Evolutionary conservation across 2,113 vertebrate genomes (phyloP).

Genomic region (Suricata suricatta): DNA sequence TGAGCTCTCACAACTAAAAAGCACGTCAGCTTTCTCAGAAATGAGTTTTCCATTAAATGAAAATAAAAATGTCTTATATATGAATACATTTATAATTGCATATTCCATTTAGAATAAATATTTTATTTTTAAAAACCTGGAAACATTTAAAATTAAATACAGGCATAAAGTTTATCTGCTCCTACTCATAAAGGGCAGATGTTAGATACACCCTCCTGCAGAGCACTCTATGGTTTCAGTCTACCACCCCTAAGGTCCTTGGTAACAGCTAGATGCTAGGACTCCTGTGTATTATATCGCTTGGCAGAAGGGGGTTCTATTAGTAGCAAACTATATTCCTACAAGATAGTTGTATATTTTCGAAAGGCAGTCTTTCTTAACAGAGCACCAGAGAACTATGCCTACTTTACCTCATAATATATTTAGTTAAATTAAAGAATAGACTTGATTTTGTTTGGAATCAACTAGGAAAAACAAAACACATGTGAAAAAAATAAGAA

Average conservation of each 20-base stretch:
- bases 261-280: not conserved
- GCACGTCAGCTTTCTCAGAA: not conserved
- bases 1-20: slow-evolving; percentile 25
- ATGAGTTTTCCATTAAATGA: not conserved
- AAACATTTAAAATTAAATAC: slow-evolving; percentile 24
- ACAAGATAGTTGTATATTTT: not conserved
- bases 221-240: not conserved
- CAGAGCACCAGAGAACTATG: not conserved
- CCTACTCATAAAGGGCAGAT: not conserved
- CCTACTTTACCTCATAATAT: not conserved
- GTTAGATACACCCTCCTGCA: not conserved
- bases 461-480: not conserved
- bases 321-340: not conserved
- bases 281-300: not conserved
- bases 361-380: not conserved
- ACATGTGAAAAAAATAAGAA: not conserved
- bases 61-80: not conserved
- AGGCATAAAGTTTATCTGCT: not conserved
- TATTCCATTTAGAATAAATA: not conserved
- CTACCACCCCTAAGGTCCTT: not conserved
- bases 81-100: not conserved
- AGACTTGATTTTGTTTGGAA: not conserved
- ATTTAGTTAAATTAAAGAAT: not conserved
- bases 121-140: not conserved
- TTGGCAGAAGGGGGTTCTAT: not conserved